Conservation (phyloP, 2,888 invertebrate genomes). For the Agrochola lychnidis region DNA sequence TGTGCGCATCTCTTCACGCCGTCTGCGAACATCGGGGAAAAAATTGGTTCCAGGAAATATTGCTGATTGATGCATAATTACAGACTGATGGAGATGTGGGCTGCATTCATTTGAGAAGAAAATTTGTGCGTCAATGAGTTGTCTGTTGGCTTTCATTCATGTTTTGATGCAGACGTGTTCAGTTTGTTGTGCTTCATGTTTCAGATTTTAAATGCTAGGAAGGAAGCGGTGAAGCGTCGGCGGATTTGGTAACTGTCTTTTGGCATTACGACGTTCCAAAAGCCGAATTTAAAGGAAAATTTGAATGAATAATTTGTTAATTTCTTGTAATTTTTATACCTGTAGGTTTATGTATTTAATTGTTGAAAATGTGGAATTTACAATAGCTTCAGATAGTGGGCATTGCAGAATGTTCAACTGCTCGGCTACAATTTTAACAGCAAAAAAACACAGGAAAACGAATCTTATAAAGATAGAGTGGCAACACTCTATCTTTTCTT, state of each 20-base stretch:
- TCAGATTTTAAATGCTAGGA: neutral
- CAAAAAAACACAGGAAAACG: neutral
- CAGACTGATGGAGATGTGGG: slow-evolving; percentile 21
- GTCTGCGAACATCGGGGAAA: slow-evolving; percentile 56
- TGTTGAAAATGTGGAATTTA: neutral
- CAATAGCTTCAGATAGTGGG: neutral
- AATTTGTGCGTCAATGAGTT: slow-evolving; percentile 25
- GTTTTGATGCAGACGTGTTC: neutral
- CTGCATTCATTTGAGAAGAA: slow-evolving; percentile 37
- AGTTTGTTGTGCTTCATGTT: neutral
- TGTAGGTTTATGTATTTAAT: neutral
- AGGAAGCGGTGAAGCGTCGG: neutral
- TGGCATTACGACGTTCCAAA: neutral
- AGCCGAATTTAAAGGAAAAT: neutral
- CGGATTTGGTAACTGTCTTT: neutral
- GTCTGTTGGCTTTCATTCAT: slow-evolving; percentile 27
- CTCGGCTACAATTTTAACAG: neutral
- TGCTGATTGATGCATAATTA: slow-evolving; percentile 49
- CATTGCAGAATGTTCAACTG: neutral
- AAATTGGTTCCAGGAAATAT: slow-evolving; percentile 57
- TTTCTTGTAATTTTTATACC: neutral
- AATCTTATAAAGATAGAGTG: neutral
- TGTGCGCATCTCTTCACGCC: slow-evolving; percentile 59
- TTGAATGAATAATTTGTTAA: neutral
- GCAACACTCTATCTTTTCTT: neutral